Percentiles rank a stretch among this genome's conserved stretches.
Evolutionary conservation across 2,888 invertebrate genomes (phyloP).

Genomic region (Timandra comae): DNA sequence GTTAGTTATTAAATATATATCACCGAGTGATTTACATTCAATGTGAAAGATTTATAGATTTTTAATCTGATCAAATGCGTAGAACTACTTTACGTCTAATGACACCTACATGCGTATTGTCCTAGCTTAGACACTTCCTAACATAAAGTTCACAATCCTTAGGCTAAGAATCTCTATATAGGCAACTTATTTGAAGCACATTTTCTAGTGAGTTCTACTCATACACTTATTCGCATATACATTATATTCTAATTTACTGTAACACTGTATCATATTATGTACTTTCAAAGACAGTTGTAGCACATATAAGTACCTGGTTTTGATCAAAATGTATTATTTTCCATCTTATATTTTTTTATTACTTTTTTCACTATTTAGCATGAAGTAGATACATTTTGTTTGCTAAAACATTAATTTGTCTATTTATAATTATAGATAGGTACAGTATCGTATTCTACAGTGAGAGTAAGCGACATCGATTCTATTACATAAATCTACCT

Average conservation of each 20-base stretch:
- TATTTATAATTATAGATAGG: no score
- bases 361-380: no score
- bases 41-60: slow-evolving; percentile 31
- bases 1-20: slow-evolving; percentile 25
- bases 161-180: slow-evolving; percentile 51
- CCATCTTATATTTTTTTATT: no score
- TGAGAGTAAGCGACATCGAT: slow-evolving; percentile 38
- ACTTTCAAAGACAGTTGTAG: no score
- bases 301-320: no score
- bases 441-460: no score
- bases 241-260: not conserved
- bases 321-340: no score
- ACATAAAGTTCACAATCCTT: slow-evolving; percentile 38
- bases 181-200: slow-evolving; percentile 47
- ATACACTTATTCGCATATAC: slow-evolving; percentile 10
- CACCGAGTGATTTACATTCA: slow-evolving; percentile 27
- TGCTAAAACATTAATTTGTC: no score
- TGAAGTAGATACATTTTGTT: no score
- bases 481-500: slow-evolving; percentile 30
- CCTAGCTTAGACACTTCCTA: slow-evolving; percentile 25
- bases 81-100: slow-evolving; percentile 14
- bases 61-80: slow-evolving; percentile 17
- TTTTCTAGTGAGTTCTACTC: slow-evolving; percentile 26
- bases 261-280: no score
- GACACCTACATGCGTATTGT: slow-evolving; percentile 27